These are phyloP conservation scores for Melanargia galathea DNA, from an alignment of 2,888 invertebrate genomes.

Conservation along the genomic window DNA sequence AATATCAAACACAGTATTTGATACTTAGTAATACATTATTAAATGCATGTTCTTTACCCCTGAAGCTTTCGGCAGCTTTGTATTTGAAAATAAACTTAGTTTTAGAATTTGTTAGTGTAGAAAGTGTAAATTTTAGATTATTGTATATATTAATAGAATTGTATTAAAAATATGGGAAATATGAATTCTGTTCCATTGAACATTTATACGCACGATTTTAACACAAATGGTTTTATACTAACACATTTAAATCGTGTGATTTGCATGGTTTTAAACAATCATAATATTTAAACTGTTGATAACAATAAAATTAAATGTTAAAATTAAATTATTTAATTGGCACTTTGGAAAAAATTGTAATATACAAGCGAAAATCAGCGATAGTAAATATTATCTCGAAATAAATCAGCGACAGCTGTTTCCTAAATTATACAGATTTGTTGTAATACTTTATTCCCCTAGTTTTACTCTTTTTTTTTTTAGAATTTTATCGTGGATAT, in stretches of 20 bases:
- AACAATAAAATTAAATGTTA: not conserved
- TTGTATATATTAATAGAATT: slow-evolving; percentile 28
- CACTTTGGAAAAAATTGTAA: not conserved
- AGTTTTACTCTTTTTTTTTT: not conserved
- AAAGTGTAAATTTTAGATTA: slow-evolving; percentile 23
- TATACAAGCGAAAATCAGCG: not conserved
- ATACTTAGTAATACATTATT: slow-evolving; percentile 6
- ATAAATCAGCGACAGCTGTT: not conserved
- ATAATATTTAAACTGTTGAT: slow-evolving; percentile 9
- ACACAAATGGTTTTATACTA: slow-evolving; percentile 35
- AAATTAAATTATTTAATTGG: not conserved
- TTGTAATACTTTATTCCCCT: no score
- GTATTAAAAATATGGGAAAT: slow-evolving; percentile 4
- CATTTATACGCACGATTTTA: slow-evolving; percentile 26
- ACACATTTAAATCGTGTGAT: slow-evolving; percentile 33
- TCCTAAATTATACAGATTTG: no score
- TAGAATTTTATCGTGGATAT: not conserved
- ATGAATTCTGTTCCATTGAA: slow-evolving; percentile 14
- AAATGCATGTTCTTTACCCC: slow-evolving; percentile 35
- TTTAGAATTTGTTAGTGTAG: slow-evolving; percentile 28
- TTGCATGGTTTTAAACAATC: slow-evolving; percentile 40
- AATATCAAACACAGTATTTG: slow-evolving; percentile 13
- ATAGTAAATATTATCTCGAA: no score
- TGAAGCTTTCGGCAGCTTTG: slow-evolving; percentile 29
- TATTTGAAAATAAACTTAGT: slow-evolving; percentile 12